phyloP scores from a whole-genome alignment of 1,140 invertebrate genomes.

The Anastrepha obliqua region DNA sequence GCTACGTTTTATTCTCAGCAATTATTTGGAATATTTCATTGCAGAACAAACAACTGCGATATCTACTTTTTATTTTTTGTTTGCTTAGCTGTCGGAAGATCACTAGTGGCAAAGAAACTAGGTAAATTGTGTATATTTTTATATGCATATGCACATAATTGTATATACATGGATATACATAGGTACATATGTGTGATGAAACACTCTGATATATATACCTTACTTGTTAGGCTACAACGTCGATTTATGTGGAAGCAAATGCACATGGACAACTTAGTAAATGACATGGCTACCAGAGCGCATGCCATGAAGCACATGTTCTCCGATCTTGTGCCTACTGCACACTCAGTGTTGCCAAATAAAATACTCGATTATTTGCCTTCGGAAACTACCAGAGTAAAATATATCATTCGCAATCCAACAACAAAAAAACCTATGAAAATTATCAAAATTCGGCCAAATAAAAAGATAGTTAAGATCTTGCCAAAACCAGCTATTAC shows the following conservation, averaged over 20 bases:
- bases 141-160: neutral
- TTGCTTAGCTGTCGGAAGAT: neutral
- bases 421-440: constrained; percentile 68
- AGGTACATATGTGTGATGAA: neutral
- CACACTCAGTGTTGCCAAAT: constrained; percentile 19
- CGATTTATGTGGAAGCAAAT: constrained; percentile 73
- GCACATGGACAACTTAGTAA: constrained; percentile 67
- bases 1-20: neutral
- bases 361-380: constrained; percentile 66
- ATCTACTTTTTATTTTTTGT: constrained; percentile 3
- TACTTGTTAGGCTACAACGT: constrained; percentile 64
- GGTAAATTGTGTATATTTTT: neutral
- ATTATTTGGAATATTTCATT: neutral
- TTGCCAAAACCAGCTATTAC: constrained; percentile 47
- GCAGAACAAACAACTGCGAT: neutral
- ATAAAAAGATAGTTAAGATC: constrained; percentile 68
- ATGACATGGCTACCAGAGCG: constrained; percentile 65
- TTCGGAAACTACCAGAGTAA: constrained; percentile 68
- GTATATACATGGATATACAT: neutral
- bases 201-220: neutral
- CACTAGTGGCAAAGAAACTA: constrained; percentile 12
- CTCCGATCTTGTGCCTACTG: constrained; percentile 63
- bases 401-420: constrained; percentile 70
- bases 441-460: constrained; percentile 66
- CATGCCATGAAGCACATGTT: constrained; percentile 66